Conservation (phyloP, 1,140 invertebrate genomes). For the Brachionus angularis region DNA sequence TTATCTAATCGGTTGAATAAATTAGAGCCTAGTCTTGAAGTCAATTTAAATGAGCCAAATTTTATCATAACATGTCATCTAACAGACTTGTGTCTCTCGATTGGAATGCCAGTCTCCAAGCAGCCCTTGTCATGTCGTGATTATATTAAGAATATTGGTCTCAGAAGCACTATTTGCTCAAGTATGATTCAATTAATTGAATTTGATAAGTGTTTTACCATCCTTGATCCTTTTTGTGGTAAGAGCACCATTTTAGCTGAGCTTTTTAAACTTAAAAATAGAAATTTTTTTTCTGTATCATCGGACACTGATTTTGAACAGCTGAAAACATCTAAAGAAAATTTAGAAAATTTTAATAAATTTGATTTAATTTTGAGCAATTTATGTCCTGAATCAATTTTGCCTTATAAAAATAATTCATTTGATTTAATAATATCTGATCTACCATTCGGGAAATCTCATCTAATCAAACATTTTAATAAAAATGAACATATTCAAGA, state of each 20-base stretch:
- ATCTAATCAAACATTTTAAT: background rate
- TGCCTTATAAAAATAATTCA: background rate
- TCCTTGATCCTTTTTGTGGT: constrained; percentile 27
- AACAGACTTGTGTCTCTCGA: background rate
- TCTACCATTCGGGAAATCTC: constrained; percentile 10
- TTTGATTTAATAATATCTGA: constrained; percentile 17
- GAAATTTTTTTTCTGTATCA: background rate
- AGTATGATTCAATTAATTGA: background rate
- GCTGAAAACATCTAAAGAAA: background rate
- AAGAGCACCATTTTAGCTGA: constrained; percentile 21
- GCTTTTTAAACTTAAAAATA: background rate
- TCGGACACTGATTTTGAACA: constrained; percentile 1
- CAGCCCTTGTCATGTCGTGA: background rate
- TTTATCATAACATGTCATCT: constrained; percentile 28
- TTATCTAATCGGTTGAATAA: too few relatives aligned
- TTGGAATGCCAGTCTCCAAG: constrained; percentile 1
- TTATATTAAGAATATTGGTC: constrained; percentile 7
- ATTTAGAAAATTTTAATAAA: background rate
- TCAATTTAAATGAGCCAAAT: background rate
- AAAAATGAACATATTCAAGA: too few relatives aligned
- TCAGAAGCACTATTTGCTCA: constrained; percentile 10
- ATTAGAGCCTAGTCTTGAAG: background rate
- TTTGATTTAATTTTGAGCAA: background rate
- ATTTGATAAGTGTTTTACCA: background rate
- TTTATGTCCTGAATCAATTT: background rate